phyloP scores from a whole-genome alignment of 2,797 vertebrate species.

The Rhinogobio ventralis region DNA sequence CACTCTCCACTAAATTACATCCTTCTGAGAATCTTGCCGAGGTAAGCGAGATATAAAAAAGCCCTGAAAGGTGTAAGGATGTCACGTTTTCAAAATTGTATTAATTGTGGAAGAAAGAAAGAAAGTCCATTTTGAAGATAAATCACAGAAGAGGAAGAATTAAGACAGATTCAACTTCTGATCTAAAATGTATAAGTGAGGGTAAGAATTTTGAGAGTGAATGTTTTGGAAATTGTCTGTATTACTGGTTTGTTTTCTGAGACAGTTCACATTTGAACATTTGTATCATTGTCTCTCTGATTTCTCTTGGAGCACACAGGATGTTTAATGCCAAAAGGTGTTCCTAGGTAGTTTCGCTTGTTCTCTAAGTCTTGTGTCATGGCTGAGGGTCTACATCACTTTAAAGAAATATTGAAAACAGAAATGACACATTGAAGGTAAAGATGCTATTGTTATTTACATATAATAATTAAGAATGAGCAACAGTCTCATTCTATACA shows the following conservation, averaged over 20 bases:
- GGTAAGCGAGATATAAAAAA: constrained; percentile 53
- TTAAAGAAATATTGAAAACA: neutral
- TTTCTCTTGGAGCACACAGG: neutral
- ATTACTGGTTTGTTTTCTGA: neutral
- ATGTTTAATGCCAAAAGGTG: neutral
- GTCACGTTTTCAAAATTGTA: constrained; percentile 65
- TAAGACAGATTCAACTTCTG: neutral
- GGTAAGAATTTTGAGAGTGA: neutral
- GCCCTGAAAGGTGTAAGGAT: constrained; percentile 57
- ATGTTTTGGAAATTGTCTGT: neutral
- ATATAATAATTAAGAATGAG: neutral
- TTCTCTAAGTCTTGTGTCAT: neutral
- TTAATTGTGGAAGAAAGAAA: constrained; percentile 65
- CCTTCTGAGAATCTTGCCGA: constrained; percentile 65
- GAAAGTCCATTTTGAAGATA: neutral
- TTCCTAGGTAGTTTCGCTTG: neutral
- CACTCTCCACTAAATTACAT: constrained; percentile 74
- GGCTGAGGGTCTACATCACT: neutral
- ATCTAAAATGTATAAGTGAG: neutral
- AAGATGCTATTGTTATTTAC: neutral
- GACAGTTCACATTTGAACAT: neutral
- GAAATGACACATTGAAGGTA: neutral
- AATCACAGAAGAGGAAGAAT: neutral
- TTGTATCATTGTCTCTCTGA: neutral
- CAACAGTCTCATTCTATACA: neutral